Conservation (phyloP, 2,888 invertebrate species). For the Leptura quadrifasciata region DNA sequence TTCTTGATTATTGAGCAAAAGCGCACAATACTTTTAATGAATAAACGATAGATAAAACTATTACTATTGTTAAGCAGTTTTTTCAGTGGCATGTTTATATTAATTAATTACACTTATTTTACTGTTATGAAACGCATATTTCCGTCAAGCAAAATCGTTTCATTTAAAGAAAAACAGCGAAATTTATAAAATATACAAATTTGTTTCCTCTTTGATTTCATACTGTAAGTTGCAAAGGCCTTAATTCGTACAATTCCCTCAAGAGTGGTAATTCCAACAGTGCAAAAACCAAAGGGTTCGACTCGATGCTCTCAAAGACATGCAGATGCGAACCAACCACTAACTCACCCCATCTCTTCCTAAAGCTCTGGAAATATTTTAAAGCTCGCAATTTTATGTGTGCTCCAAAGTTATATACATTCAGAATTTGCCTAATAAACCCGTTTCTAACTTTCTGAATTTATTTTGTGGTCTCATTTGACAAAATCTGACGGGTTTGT, state of each 20-base stretch:
- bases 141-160: too few species aligned
- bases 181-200: background rate
- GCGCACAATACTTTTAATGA: too few species aligned
- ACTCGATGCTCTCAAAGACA: constrained; percentile 34
- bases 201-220: background rate
- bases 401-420: constrained; percentile 37
- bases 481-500: constrained; percentile 32
- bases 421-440: constrained; percentile 35
- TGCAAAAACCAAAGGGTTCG: constrained; percentile 42
- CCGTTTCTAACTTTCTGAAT: constrained; percentile 31
- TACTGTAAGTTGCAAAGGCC: constrained; percentile 1
- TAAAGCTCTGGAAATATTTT: constrained; percentile 33
- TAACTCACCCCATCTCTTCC: constrained; percentile 5
- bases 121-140: too few species aligned
- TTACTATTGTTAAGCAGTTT: too few species aligned
- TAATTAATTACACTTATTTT: too few species aligned
- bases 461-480: constrained; percentile 35
- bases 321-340: constrained; percentile 34
- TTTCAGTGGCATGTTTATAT: too few species aligned
- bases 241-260: constrained; percentile 37
- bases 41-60: too few species aligned
- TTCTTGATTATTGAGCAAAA: too few species aligned
- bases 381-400: constrained; percentile 40
- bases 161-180: too few species aligned
- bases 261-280: constrained; percentile 40